Base-by-base conservation (phyloP, 2,797 vertebrate species). In the Tolypeutes matacus region DNA sequence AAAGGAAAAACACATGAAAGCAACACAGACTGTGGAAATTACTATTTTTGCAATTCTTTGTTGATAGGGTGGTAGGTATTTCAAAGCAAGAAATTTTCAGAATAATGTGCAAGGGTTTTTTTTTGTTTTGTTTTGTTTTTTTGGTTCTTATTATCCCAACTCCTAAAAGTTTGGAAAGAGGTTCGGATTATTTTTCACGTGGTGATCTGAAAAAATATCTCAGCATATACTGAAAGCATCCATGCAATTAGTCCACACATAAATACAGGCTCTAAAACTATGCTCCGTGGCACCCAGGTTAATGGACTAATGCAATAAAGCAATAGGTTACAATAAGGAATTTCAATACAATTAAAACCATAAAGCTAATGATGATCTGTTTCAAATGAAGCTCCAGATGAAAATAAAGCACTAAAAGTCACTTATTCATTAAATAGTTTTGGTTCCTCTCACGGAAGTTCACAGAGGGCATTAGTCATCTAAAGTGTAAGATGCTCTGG, bases 341-440 rank as follows among this genome's bases (percentile, higher is more conserved):
- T 95, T 96, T 97, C 84, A 93, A 96, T 76, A 97, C 93, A 97
- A 97, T 97, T 96, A 97, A 97, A 98, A 97, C 73, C 70, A 80
- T 96, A 97, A 97, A 97, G 93, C 49, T 87, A 97, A 97, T 83
- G n/a, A 85, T 93, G 65, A 97, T 94, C 92, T 94, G 86, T 96
- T 98, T 98, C 95, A 94, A 94, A 97, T 96, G 34, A 97, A 97
- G 94, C 87, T 88, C 82, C 29, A 49, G 87, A 97, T 62, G 36
- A 97, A 97, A 98, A 97, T 70, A 97, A 97, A 97, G 80, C 78
- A 96, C 94, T 98, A 90, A 97, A 96, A 96, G 87, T 92, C 86
- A 84, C 70, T 94, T 97, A 93, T 90, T 97, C 97, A 97, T 97
- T 97, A 97, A 97, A 89, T 69, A 80, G 73, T 95, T 97, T 97